Evolutionary conservation across 2,888 invertebrate genomes (phyloP).

Genomic region (Platerodrilus igneus): DNA sequence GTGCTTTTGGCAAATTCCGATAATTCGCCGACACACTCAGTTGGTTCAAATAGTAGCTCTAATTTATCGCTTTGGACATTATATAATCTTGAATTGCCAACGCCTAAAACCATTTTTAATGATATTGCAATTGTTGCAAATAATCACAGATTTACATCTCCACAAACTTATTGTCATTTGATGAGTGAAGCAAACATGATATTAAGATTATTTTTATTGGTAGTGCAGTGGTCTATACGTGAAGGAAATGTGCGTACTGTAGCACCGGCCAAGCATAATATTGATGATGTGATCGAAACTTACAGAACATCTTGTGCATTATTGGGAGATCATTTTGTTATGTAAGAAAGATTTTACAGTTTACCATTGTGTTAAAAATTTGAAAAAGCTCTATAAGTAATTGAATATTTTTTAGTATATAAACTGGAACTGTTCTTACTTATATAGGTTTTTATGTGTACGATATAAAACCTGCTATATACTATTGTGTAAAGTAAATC

Average conservation of each 20-base stretch:
- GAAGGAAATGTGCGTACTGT: constrained; percentile 41
- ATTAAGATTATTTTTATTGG: constrained; percentile 50
- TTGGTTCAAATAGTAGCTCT: constrained; percentile 45
- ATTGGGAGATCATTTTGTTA: constrained; percentile 55
- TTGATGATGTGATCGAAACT: constrained; percentile 46
- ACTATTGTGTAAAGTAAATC: too few relatives aligned
- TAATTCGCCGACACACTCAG: constrained; percentile 50
- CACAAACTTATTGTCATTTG: constrained; percentile 66
- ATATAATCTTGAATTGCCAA: constrained; percentile 65
- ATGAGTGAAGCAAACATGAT: constrained; percentile 70
- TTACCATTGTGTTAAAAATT: too few relatives aligned
- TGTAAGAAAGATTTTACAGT: constrained; percentile 44
- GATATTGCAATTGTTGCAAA: constrained; percentile 67
- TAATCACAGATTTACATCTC: constrained; percentile 59
- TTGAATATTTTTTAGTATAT: too few relatives aligned
- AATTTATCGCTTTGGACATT: constrained; percentile 59
- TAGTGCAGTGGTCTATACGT: constrained; percentile 41
- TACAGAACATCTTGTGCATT: constrained; percentile 55
- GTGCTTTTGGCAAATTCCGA: constrained; percentile 57
- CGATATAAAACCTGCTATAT: too few relatives aligned
- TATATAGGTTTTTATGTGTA: too few relatives aligned
- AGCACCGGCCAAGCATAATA: constrained; percentile 33
- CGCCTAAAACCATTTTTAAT: constrained; percentile 59
- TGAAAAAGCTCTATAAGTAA: too few relatives aligned
- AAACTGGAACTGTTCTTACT: too few relatives aligned